Percentiles rank a stretch among this genome's conserved stretches.
Conservation (phyloP, 2,113 vertebrate genomes). For the Oryzias melastigma region DNA sequence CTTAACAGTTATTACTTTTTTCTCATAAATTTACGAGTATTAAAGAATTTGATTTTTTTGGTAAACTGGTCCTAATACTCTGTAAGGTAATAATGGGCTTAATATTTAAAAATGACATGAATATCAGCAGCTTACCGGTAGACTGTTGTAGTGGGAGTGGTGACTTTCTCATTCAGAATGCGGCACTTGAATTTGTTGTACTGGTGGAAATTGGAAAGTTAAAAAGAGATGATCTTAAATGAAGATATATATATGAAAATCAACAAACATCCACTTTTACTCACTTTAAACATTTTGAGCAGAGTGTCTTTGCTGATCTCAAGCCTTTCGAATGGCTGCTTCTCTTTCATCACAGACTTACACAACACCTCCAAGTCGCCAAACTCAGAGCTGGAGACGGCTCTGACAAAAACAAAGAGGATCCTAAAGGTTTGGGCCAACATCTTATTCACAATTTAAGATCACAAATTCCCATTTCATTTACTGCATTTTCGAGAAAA, state of each 20-base stretch:
- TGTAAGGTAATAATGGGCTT: too few relatives aligned
- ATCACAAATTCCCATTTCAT: too few relatives aligned
- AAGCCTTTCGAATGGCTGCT: constrained; percentile 93
- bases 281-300: constrained; percentile 96
- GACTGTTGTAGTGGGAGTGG: constrained; percentile 92
- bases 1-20: too few relatives aligned
- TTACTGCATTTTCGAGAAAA: too few relatives aligned
- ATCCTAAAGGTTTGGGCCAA: too few relatives aligned
- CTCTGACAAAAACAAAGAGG: constrained; percentile 66
- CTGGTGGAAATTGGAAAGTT: constrained; percentile 57
- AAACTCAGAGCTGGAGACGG: constrained; percentile 93
- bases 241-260: too few relatives aligned
- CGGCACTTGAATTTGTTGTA: constrained; percentile 99
- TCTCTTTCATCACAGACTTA: constrained; percentile 93
- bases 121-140: constrained; percentile 81
- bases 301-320: constrained; percentile 94
- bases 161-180: constrained; percentile 97
- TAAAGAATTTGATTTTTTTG: too few relatives aligned
- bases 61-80: too few relatives aligned
- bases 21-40: too few relatives aligned
- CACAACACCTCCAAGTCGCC: constrained; percentile 88
- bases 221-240: not conserved
- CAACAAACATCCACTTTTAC: not conserved
- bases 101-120: too few relatives aligned
- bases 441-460: too few relatives aligned